Percentiles rank a stretch among this genome's conserved stretches.
Conservation (phyloP, 2,888 invertebrate genomes). For the Seira musarum region DNA sequence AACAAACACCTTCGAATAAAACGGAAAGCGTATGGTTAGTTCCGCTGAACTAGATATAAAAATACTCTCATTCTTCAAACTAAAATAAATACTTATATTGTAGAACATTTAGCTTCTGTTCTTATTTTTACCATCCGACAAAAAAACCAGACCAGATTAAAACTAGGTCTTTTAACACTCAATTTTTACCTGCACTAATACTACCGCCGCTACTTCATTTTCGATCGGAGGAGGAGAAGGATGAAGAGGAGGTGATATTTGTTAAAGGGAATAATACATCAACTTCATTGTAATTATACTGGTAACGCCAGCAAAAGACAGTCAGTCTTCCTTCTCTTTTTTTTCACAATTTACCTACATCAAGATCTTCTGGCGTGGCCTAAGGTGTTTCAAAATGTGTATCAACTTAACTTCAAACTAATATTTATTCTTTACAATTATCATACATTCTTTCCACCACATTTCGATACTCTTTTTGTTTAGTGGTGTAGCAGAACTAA, state of each 20-base stretch:
- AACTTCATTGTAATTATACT: too few species aligned
- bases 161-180: constrained; percentile 20
- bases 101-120: constrained; percentile 2
- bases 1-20: constrained; percentile 1
- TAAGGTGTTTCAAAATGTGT: background rate
- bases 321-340: too few species aligned
- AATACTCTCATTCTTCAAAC: constrained; percentile 9
- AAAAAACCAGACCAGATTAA: constrained; percentile 18
- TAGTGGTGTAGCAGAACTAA: background rate
- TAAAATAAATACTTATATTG: background rate
- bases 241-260: too few species aligned
- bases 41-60: constrained; percentile 11
- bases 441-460: background rate
- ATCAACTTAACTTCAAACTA: background rate
- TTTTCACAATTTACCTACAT: too few species aligned
- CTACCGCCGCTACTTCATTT: constrained; percentile 3
- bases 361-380: too few species aligned
- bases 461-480: background rate
- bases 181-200: background rate
- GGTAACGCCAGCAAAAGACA: too few species aligned
- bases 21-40: constrained; percentile 1
- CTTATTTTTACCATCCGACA: constrained; percentile 12
- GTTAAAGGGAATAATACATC: too few species aligned
- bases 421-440: constrained; percentile 2
- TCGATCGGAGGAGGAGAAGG: constrained; percentile 2